Percentiles rank a stretch among this genome's conserved stretches.
Evolutionary conservation across 2,888 invertebrate genomes (phyloP).

Genomic region (Sepiola atlantica): DNA sequence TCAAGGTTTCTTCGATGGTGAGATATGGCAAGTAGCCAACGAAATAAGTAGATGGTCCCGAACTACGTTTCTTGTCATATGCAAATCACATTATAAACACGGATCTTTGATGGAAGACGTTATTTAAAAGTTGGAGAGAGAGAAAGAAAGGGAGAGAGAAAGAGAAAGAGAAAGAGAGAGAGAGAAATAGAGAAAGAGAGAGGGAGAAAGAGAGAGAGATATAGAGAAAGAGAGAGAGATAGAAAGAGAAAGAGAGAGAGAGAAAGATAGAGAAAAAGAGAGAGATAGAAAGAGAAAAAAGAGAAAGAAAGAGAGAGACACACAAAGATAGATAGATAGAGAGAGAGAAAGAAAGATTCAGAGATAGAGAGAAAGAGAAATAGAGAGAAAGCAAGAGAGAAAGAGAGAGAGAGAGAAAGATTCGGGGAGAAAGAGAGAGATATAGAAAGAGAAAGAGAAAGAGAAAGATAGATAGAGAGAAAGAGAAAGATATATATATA

Average conservation of each 20-base stretch:
- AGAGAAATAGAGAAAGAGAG: no score
- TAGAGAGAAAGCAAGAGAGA: not conserved
- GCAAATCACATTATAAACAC: not conserved
- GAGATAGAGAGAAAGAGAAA: not conserved
- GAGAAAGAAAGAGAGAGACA: no score
- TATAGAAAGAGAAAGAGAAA: not conserved
- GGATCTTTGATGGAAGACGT: not conserved
- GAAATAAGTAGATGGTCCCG: not conserved
- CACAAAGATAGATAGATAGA: no score
- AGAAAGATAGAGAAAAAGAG: not conserved
- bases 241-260: no score
- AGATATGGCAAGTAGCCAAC: constrained; percentile 12
- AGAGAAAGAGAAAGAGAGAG: no score
- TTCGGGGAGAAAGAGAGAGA: not conserved
- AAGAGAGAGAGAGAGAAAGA: no score
- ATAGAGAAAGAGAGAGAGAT: no score
- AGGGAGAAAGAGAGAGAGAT: no score
- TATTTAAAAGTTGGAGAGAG: not conserved
- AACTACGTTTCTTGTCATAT: not conserved
- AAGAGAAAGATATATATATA: not conserved
- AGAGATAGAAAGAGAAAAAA: not conserved
- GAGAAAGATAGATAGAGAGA: not conserved
- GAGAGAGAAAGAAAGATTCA: no score
- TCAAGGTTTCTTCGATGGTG: not conserved
- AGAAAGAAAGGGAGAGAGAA: no score